These are phyloP conservation scores for Eupithecia vulgata DNA, from an alignment of 2,888 invertebrate species.

Conservation along the genomic window DNA sequence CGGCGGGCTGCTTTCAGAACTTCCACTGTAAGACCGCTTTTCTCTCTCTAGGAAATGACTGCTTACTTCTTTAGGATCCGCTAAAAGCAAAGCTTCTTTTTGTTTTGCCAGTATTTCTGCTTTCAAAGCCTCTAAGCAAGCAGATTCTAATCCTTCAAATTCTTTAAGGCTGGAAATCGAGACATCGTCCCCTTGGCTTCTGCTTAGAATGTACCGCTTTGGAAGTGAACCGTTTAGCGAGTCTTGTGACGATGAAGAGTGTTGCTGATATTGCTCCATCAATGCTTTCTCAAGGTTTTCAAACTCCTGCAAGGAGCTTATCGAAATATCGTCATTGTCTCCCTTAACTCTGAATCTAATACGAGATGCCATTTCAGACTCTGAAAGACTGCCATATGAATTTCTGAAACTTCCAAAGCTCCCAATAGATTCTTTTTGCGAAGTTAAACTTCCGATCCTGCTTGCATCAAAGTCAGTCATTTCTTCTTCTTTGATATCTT, in stretches of 20 bases:
- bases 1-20: slow-evolving; percentile 85
- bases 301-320: slow-evolving; percentile 97
- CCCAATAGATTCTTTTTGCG: slow-evolving; percentile 91
- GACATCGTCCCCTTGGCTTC: slow-evolving; percentile 92
- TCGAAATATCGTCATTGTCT: slow-evolving; percentile 96
- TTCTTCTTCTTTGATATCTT: slow-evolving; percentile 97
- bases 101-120: slow-evolving; percentile 93
- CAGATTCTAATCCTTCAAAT: slow-evolving; percentile 95
- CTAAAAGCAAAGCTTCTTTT: slow-evolving; percentile 90
- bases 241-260: slow-evolving; percentile 92
- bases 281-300: slow-evolving; percentile 95
- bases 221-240: slow-evolving; percentile 93
- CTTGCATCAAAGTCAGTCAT: slow-evolving; percentile 93
- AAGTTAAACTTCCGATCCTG: slow-evolving; percentile 90
- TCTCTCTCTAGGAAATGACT: slow-evolving; percentile 79
- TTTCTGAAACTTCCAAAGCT: slow-evolving; percentile 93
- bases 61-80: slow-evolving; percentile 82
- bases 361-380: slow-evolving; percentile 93
- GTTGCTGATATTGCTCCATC: slow-evolving; percentile 89
- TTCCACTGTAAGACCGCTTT: slow-evolving; percentile 82
- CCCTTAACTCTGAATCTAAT: slow-evolving; percentile 91
- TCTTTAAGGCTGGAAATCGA: slow-evolving; percentile 95
- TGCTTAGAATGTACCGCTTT: slow-evolving; percentile 87
- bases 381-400: slow-evolving; percentile 95
- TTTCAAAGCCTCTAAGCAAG: slow-evolving; percentile 92